Evolutionary conservation across 1,140 invertebrate species (phyloP).

Genomic region (Bombus impatiens): DNA sequence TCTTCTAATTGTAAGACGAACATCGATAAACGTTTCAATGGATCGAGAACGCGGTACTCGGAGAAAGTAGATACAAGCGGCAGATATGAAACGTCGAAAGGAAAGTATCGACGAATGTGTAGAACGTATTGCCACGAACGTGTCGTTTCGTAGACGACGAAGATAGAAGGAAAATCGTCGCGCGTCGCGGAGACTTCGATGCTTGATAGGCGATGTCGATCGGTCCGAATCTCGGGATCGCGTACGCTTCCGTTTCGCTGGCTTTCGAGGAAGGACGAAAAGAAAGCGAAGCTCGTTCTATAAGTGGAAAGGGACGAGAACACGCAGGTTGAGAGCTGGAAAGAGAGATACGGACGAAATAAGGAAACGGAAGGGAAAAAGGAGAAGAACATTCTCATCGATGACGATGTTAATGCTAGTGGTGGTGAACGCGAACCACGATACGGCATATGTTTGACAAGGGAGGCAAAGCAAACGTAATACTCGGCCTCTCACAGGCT

Average conservation of each 20-base stretch:
- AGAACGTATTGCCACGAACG: too few species aligned
- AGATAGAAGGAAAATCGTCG: neutral
- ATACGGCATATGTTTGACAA: conserved; percentile 69
- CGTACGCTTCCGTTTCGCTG: neutral
- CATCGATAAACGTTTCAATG: too few species aligned
- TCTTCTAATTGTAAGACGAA: neutral
- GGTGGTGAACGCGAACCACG: conserved; percentile 32
- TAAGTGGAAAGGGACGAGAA: neutral
- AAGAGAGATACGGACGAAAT: conserved; percentile 36
- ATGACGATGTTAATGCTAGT: conserved; percentile 21
- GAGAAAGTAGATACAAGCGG: neutral
- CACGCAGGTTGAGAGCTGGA: conserved; percentile 1
- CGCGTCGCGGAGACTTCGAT: conserved; percentile 6
- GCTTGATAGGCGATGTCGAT: neutral
- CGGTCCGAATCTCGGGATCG: neutral
- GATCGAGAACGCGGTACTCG: neutral
- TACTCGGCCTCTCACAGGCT: conserved; percentile 48
- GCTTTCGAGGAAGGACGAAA: neutral
- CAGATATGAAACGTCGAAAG: neutral
- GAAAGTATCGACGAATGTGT: neutral
- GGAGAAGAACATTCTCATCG: neutral
- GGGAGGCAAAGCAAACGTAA: conserved; percentile 65
- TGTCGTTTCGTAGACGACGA: neutral
- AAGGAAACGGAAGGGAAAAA: conserved; percentile 6
- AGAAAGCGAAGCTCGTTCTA: neutral